These are phyloP conservation scores for Neoascia interrupta DNA, from an alignment of 2,888 invertebrate genomes.

Conservation along the genomic window DNA sequence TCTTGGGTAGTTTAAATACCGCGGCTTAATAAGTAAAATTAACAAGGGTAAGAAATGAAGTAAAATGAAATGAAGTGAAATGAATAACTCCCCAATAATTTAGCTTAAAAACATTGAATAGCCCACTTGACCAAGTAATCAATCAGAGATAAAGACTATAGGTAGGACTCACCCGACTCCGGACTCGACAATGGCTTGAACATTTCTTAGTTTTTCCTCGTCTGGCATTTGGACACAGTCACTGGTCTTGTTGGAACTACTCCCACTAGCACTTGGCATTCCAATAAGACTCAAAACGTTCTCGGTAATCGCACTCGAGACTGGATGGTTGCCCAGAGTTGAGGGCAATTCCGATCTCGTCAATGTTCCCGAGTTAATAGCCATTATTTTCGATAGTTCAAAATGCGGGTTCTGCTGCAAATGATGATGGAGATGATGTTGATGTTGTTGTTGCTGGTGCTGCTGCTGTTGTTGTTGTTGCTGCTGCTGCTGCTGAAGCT, in stretches of 20 bases:
- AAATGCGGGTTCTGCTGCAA: conserved; percentile 46
- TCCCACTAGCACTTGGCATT: conserved; percentile 50
- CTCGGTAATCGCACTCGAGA: conserved; percentile 76
- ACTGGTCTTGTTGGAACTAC: conserved; percentile 47
- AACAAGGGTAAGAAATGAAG: too few species aligned
- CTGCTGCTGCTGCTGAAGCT: conserved; percentile 35
- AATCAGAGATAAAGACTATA: not conserved
- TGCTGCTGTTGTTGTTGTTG: conserved; percentile 28
- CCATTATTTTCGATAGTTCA: conserved; percentile 56
- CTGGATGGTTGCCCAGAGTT: conserved; percentile 72
- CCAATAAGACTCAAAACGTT: conserved; percentile 76
- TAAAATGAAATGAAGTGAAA: too few species aligned
- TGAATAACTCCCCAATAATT: too few species aligned
- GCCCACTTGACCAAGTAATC: too few species aligned
- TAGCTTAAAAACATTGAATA: too few species aligned
- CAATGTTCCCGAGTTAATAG: conserved; percentile 41
- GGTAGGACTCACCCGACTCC: conserved; percentile 77
- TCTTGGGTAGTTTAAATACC: too few species aligned
- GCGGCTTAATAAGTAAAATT: too few species aligned
- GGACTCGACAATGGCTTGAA: conserved; percentile 78
- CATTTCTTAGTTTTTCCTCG: conserved; percentile 76
- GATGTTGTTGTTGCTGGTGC: conserved; percentile 39
- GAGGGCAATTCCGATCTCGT: conserved; percentile 45
- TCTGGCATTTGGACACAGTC: conserved; percentile 73
- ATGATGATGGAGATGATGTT: conserved; percentile 29